Conservation (phyloP, 2,797 vertebrate species). For the Tiaroga cobitis region DNA sequence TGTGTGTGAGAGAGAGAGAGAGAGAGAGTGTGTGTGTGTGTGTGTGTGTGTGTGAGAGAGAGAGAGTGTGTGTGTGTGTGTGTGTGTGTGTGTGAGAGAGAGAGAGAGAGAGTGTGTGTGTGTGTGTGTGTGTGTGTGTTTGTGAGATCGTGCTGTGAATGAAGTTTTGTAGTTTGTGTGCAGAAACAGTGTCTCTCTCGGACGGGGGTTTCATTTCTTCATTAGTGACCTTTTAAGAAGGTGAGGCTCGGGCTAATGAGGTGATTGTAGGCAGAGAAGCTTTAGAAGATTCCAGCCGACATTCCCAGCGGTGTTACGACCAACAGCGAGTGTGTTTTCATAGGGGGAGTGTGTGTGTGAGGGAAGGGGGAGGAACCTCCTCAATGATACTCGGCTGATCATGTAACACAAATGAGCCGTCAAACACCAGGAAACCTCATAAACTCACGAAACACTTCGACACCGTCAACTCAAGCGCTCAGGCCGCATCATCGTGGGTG, state of each 20-base stretch:
- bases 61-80: too few species aligned
- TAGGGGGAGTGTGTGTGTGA: conserved; percentile 3
- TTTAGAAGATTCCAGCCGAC: conserved; percentile 39
- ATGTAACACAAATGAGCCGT: conserved; percentile 78
- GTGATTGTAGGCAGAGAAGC: conserved; percentile 42
- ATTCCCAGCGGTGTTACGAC: conserved; percentile 32
- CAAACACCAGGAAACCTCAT: conserved; percentile 77
- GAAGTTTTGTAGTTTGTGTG: neutral
- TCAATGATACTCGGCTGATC: conserved; percentile 78
- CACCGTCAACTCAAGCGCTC: neutral
- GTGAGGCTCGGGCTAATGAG: conserved; percentile 42
- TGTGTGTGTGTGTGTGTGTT: neutral
- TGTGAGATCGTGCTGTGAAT: neutral
- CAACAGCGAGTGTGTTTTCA: conserved; percentile 38
- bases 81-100: too few species aligned
- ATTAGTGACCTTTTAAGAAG: conserved; percentile 47
- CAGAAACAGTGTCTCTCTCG: conserved; percentile 31
- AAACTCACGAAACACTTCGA: conserved; percentile 67
- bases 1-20: too few species aligned
- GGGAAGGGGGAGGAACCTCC: conserved; percentile 66
- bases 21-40: neutral
- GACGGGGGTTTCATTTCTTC: conserved; percentile 19
- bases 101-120: too few species aligned
- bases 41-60: too few species aligned
- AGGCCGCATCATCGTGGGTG: neutral